Conservation (phyloP, 2,113 vertebrate genomes). For the Ovis canadensis region DNA sequence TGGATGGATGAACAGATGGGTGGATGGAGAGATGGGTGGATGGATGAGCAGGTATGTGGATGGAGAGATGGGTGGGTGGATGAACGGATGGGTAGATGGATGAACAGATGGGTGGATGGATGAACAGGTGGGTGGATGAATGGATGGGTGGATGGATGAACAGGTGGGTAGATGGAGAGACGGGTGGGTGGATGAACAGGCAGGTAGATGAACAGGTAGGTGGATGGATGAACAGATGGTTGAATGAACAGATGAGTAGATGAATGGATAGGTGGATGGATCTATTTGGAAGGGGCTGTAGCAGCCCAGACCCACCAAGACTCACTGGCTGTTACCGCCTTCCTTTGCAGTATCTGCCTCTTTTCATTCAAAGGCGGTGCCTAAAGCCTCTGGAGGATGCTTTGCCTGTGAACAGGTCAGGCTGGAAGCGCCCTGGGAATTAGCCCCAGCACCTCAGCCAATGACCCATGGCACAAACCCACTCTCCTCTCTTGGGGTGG, state of each 20-base stretch:
- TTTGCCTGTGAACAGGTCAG: neutral
- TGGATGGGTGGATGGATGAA: rapidly evolving
- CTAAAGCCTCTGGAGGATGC: neutral
- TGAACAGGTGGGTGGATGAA: rapidly evolving
- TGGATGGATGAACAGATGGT: neutral
- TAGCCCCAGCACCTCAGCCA: neutral
- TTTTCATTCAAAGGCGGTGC: neutral
- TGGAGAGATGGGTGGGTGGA: neutral
- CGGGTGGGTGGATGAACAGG: no score
- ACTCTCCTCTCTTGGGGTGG: neutral
- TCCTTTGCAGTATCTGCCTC: neutral
- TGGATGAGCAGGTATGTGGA: neutral
- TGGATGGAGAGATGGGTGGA: rapidly evolving
- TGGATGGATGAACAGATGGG: neutral
- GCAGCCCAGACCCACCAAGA: neutral
- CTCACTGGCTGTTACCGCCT: neutral
- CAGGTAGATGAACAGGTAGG: neutral
- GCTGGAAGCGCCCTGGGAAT: neutral
- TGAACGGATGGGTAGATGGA: no score
- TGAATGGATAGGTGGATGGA: neutral
- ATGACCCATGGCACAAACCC: neutral
- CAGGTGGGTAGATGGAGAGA: no score
- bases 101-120: rapidly evolving
- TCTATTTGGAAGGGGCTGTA: neutral
- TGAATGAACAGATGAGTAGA: neutral